Evolutionary conservation across 2,888 invertebrate genomes (phyloP), one percentile per base, ranked within the genome.

Genomic region (Spodoptera picta): DNA sequence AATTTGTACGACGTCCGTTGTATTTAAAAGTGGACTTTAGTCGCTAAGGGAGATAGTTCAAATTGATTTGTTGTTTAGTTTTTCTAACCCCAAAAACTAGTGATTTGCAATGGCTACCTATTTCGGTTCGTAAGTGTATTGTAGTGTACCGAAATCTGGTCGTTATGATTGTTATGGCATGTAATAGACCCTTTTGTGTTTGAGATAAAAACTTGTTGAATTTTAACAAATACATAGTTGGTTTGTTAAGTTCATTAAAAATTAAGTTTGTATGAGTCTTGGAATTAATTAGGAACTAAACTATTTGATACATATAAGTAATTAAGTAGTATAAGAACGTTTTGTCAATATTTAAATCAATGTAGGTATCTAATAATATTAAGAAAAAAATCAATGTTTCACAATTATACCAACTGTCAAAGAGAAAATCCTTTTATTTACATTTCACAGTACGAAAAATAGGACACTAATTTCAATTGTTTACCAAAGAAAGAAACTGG

Each of bases 61-160:
- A 46, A 51, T 54, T 72, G 9, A 3, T 0, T 44, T 57, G 36
- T 14, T 0, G 10, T 27, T 10, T 14, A 4, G 9, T 24, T 4
- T 11, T 65, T 6, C 44, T 59, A 47, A 69, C 77, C 72, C 76
- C 49, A 31, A 49, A 56, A 65, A 61, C 53, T 60, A 73, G 69
- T 73, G 67, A 64, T 77, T 68, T 58, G 60, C 51, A 46, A 59
- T 60, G 55, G 84, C 83, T 83, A 82, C 83, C 82, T 80, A 81
- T 72, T 73, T 76, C 62, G 69, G 65, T 60, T 46, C 24, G 67
- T 68, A 65, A 72, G 70, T 65, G 63, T 79, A 51, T 14, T 68
- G 14, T 58, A 54, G 58, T 66, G 69, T 64, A 66, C 60, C 14
- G 60, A 77, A 81, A 77, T 77, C 69, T 75, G 81, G 76, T 82